phyloP scores from a whole-genome alignment of 2,113 vertebrate species.

The Ceyx melanurus region DNA sequence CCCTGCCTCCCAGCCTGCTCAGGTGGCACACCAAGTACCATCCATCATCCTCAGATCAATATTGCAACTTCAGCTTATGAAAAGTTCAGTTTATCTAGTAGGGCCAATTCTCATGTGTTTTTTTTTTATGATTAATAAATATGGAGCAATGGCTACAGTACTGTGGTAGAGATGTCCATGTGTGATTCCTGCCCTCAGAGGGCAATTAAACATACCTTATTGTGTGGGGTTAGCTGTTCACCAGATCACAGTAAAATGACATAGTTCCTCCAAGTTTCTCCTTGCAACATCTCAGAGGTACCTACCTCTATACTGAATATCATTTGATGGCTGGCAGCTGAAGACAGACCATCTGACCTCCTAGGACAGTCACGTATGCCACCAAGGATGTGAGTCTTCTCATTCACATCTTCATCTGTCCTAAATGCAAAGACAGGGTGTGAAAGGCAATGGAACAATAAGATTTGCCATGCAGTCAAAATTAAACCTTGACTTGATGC shows the following conservation, averaged over 20 bases:
- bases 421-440: neutral
- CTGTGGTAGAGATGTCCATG: neutral
- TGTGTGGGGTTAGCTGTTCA: neutral
- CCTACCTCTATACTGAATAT: neutral
- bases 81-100: neutral
- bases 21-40: neutral
- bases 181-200: neutral
- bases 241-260: neutral
- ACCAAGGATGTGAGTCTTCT: neutral
- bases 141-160: neutral
- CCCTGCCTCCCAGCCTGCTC: neutral
- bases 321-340: neutral
- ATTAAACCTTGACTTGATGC: neutral
- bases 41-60: neutral
- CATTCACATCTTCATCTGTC: neutral
- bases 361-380: neutral
- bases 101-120: neutral
- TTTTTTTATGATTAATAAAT: neutral
- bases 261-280: neutral
- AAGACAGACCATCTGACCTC: neutral
- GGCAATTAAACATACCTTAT: neutral
- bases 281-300: neutral
- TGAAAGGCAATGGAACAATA: neutral
- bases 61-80: neutral
- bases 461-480: neutral